A percentile compares a stretch with the other conserved stretches of the same genome.
Evolutionary conservation across 2,888 invertebrate genomes (phyloP).

Genomic region (Polydrusus pterygomalis): DNA sequence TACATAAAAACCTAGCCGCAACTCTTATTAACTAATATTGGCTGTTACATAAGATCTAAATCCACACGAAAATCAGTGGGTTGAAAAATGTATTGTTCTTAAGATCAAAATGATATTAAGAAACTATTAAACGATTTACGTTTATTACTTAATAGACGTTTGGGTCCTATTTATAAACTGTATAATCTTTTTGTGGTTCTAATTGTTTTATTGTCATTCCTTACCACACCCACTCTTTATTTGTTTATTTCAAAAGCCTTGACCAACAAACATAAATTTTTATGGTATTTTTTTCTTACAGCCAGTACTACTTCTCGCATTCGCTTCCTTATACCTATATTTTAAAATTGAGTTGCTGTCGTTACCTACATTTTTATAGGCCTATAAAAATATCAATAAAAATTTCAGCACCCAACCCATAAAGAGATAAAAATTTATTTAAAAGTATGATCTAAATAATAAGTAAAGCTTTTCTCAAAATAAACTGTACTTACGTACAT

Average conservation of each 20-base stretch:
- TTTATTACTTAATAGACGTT: conserved; percentile 7
- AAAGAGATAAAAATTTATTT: conserved; percentile 16
- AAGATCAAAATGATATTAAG: conserved; percentile 17
- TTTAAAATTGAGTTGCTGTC: conserved; percentile 8
- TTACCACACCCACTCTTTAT: conserved; percentile 16
- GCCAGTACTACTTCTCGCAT: not conserved
- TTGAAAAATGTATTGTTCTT: not conserved
- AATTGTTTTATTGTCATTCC: conserved; percentile 15
- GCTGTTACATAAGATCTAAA: not conserved
- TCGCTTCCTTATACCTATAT: conserved; percentile 10
- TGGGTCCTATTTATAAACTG: not conserved
- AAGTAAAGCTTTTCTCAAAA: conserved; percentile 17
- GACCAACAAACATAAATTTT: conserved; percentile 28
- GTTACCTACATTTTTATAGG: conserved; percentile 23
- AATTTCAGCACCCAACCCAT: conserved; percentile 20
- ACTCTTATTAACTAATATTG: not conserved
- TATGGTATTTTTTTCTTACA: conserved; percentile 1
- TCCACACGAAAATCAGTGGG: not conserved
- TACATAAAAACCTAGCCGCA: too few relatives aligned
- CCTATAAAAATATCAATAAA: conserved; percentile 22
- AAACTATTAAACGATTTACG: conserved; percentile 2
- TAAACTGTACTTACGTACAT: not conserved
- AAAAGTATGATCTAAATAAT: conserved; percentile 11
- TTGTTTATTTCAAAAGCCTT: conserved; percentile 15
- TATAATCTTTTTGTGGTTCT: conserved; percentile 7